These are phyloP conservation scores for Lethenteron camtschaticum DNA, from an alignment of 2,113 vertebrate genomes.

Conservation along the genomic window DNA sequence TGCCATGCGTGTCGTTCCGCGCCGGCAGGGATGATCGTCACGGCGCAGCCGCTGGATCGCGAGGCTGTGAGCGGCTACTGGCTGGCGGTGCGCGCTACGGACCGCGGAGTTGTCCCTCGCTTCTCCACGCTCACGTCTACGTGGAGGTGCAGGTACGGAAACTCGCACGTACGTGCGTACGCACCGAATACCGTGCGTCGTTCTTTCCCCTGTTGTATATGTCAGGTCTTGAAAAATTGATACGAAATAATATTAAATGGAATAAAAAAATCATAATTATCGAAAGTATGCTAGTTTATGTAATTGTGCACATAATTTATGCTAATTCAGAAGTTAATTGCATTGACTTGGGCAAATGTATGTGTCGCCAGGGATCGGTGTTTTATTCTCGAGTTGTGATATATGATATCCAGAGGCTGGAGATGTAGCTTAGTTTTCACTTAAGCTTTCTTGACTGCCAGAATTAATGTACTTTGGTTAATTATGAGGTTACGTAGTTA, in stretches of 20 bases:
- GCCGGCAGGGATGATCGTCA: constrained; percentile 54
- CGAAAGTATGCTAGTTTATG: constrained; percentile 69
- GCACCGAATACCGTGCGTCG: constrained; percentile 61
- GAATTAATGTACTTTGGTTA: no score
- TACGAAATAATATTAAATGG: no score
- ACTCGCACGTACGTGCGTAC: constrained; percentile 69
- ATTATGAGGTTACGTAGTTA: no score
- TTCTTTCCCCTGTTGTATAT: constrained; percentile 15
- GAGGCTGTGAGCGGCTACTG: constrained; percentile 78
- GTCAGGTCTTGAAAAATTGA: no score
- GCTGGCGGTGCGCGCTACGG: constrained; percentile 75
- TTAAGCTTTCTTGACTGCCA: no score
- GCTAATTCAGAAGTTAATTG: no score
- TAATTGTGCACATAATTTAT: constrained; percentile 39
- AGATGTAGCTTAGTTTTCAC: no score
- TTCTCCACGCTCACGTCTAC: constrained; percentile 66
- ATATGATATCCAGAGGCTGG: no score
- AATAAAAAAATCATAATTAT: constrained; percentile 57
- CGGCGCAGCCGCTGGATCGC: constrained; percentile 62
- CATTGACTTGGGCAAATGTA: no score
- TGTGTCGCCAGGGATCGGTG: no score
- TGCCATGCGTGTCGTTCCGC: no score
- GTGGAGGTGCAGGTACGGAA: constrained; percentile 82
- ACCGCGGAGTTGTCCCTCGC: constrained; percentile 66
- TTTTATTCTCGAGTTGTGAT: no score